Evolutionary conservation across 1,140 invertebrate species (phyloP).

Genomic region (Magallana ariakensis): DNA sequence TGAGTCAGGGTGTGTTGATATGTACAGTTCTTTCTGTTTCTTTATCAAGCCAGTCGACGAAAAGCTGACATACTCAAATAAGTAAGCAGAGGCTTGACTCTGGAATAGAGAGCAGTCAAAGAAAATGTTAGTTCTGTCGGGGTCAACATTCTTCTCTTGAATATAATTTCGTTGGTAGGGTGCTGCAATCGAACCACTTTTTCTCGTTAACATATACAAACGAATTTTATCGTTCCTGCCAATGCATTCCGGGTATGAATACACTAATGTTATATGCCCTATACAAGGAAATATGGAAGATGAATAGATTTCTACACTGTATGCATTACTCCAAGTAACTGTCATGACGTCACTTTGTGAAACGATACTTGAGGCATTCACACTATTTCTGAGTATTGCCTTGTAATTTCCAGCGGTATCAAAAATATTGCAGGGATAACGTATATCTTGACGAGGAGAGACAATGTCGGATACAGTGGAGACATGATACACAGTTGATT

Average conservation of each 20-base stretch:
- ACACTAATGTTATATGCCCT: constrained; percentile 56
- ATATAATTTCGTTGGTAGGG: constrained; percentile 64
- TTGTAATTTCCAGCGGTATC: constrained; percentile 69
- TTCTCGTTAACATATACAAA: constrained; percentile 58
- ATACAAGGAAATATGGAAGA: constrained; percentile 67
- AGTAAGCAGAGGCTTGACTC: constrained; percentile 61
- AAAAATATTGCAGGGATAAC: constrained; percentile 63
- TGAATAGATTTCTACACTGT: constrained; percentile 54
- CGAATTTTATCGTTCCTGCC: constrained; percentile 63
- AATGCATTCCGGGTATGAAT: constrained; percentile 66
- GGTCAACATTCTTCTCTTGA: constrained; percentile 57
- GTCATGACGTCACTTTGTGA: constrained; percentile 62
- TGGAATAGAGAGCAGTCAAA: constrained; percentile 65
- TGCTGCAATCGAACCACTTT: constrained; percentile 64
- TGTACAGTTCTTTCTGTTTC: constrained; percentile 63
- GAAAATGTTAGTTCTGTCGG: constrained; percentile 55
- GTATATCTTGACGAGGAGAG: constrained; percentile 33
- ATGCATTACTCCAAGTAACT: constrained; percentile 63
- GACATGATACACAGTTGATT: constrained; percentile 18
- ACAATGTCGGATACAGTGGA: constrained; percentile 49
- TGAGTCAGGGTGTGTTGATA: constrained; percentile 65
- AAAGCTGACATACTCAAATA: constrained; percentile 69
- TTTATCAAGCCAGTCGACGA: constrained; percentile 59
- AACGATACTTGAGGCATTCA: constrained; percentile 42
- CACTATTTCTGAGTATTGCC: constrained; percentile 61